A percentile compares a stretch with the other conserved stretches of the same genome.
Conservation (phyloP, 2,888 invertebrate genomes). For the Keiferia lycopersicella region DNA sequence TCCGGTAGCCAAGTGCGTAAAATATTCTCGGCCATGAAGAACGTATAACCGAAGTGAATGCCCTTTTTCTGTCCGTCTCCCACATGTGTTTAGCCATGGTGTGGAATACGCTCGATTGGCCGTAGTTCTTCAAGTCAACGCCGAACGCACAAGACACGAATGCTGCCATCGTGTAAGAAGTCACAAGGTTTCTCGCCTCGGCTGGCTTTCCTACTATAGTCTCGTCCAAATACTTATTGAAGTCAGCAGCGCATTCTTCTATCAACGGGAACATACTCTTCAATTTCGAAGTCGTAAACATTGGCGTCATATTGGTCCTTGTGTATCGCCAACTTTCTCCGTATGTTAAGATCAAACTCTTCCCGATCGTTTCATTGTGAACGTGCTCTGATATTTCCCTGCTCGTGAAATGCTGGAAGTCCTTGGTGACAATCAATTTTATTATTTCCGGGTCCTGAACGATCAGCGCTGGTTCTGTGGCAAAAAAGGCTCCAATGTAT, state of each 20-base stretch:
- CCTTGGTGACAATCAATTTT: conserved; percentile 38
- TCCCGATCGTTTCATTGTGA: conserved; percentile 47
- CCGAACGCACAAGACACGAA: conserved; percentile 48
- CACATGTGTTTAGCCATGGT: conserved; percentile 41
- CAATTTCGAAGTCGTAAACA: conserved; percentile 63
- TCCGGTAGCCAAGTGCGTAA: conserved; percentile 41
- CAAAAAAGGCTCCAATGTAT: conserved; percentile 55
- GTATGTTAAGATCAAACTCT: conserved; percentile 50
- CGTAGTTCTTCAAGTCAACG: conserved; percentile 45
- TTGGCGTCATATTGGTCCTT: conserved; percentile 58
- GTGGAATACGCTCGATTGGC: conserved; percentile 42
- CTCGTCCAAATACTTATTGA: conserved; percentile 49
- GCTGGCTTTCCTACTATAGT: conserved; percentile 37
- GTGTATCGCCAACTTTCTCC: conserved; percentile 62
- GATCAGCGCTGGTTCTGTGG: conserved; percentile 38
- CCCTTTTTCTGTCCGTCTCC: conserved; percentile 33
- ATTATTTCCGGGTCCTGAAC: conserved; percentile 41
- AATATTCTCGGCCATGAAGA: conserved; percentile 47
- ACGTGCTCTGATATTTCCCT: conserved; percentile 46
- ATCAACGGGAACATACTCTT: conserved; percentile 64
- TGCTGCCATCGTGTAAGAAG: conserved; percentile 55
- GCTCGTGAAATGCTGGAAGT: conserved; percentile 42
- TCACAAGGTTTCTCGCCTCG: conserved; percentile 45
- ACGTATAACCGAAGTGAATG: conserved; percentile 35
- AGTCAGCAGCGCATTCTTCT: conserved; percentile 43